Conservation (phyloP, 2,797 vertebrate species). For the Galago senegalensis region DNA sequence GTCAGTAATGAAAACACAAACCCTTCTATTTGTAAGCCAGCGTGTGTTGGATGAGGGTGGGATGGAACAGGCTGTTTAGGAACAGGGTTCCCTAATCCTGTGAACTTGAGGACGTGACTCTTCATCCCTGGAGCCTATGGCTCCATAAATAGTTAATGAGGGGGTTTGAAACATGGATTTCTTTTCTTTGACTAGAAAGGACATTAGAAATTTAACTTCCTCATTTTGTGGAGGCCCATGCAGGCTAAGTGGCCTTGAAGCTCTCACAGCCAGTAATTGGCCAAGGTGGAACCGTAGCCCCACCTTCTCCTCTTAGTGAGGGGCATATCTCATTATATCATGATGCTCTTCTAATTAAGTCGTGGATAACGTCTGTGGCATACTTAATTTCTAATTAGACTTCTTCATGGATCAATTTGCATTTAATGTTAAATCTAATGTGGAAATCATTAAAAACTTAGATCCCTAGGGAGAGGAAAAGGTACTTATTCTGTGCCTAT, state of each 20-base stretch:
- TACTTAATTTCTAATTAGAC: conserved; percentile 76
- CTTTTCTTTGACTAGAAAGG: conserved; percentile 18
- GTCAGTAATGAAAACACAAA: not conserved
- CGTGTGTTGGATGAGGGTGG: not conserved
- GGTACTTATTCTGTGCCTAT: conserved; percentile 62
- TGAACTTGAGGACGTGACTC: not conserved
- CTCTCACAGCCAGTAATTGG: not conserved
- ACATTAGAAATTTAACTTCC: conserved; percentile 34
- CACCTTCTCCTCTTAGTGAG: not conserved
- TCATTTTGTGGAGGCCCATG: not conserved
- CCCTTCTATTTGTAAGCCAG: not conserved
- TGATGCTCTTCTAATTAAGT: conserved; percentile 71
- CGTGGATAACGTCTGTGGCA: conserved; percentile 45
- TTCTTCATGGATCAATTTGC: conserved; percentile 75
- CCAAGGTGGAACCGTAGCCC: not conserved
- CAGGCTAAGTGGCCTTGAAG: not conserved
- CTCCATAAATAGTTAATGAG: not conserved
- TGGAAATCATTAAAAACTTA: conserved; percentile 78
- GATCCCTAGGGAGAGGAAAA: conserved; percentile 65
- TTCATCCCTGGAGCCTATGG: not conserved
- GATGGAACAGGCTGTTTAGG: not conserved
- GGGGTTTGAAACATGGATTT: conserved; percentile 7
- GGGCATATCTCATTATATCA: conserved; percentile 5
- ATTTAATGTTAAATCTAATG: conserved; percentile 79
- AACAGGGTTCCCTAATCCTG: not conserved